These are phyloP conservation scores for Neuroterus valhalla DNA, from an alignment of 1,140 invertebrate genomes.

Conservation along the genomic window DNA sequence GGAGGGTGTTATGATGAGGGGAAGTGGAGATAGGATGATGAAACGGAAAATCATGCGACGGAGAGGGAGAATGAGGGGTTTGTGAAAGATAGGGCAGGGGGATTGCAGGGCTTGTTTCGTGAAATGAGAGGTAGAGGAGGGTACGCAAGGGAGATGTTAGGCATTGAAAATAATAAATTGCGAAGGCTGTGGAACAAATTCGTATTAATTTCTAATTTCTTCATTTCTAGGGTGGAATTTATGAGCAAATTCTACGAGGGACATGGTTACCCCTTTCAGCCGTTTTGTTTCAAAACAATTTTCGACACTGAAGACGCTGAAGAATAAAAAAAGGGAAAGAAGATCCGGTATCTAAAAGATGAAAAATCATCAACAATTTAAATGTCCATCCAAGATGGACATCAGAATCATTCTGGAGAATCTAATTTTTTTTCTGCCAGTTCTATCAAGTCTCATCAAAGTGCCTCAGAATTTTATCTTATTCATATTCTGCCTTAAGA, in stretches of 20 bases:
- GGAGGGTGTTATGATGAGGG: too few species aligned
- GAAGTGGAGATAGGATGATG: too few species aligned
- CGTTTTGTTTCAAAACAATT: constrained; percentile 96
- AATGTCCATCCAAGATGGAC: not conserved
- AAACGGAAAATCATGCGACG: too few species aligned
- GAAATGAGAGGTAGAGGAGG: too few species aligned
- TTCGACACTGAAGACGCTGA: constrained; percentile 81
- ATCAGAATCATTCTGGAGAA: not conserved
- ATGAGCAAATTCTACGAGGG: constrained; percentile 98
- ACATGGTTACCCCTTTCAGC: constrained; percentile 91
- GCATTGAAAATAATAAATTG: too few species aligned
- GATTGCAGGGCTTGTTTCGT: too few species aligned
- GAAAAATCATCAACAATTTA: constrained; percentile 6
- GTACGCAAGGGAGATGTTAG: too few species aligned
- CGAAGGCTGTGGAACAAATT: too few species aligned
- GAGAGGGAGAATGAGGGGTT: too few species aligned
- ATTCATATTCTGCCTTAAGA: not conserved
- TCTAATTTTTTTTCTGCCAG: not conserved
- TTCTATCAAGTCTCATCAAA: not conserved
- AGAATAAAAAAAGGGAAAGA: constrained; percentile 51
- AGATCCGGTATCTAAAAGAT: not conserved
- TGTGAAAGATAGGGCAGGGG: too few species aligned
- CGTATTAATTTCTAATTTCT: not conserved
- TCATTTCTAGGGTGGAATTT: constrained; percentile 84
- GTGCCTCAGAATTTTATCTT: not conserved